Evolutionary conservation across 2,888 invertebrate species (phyloP).

Genomic region (Smittia sp.): DNA sequence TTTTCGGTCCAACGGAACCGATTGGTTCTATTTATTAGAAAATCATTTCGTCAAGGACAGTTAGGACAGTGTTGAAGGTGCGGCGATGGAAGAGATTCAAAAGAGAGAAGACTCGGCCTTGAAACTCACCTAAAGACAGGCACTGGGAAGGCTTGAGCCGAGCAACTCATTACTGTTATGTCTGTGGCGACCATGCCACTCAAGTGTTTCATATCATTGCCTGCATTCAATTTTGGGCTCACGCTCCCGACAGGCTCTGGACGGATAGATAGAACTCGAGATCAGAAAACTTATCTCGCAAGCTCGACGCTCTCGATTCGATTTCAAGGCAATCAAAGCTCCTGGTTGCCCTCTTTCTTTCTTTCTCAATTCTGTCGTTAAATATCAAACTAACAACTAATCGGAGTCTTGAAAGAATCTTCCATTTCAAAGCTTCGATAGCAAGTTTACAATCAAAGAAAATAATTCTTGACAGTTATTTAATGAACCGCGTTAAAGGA

Average conservation of each 20-base stretch:
- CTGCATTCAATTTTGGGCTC: slow-evolving; percentile 59
- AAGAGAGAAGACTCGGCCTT: background rate
- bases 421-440: background rate
- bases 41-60: slow-evolving; percentile 42
- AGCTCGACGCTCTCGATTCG: background rate
- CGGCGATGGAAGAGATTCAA: slow-evolving; percentile 15
- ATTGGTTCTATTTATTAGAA: slow-evolving; percentile 55
- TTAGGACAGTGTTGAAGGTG: slow-evolving; percentile 41
- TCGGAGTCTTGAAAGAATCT: background rate
- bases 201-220: slow-evolving; percentile 53
- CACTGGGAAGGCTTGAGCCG: slow-evolving; percentile 68
- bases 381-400: background rate
- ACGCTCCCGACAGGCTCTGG: slow-evolving; percentile 54
- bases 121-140: slow-evolving; percentile 58
- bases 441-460: background rate
- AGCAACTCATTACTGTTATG: slow-evolving; percentile 63
- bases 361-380: background rate
- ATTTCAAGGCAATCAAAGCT: background rate
- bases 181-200: slow-evolving; percentile 49
- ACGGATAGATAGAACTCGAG: too few species aligned
- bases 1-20: slow-evolving; percentile 65
- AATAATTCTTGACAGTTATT: slow-evolving; percentile 39
- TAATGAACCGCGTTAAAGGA: background rate
- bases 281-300: background rate
- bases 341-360: slow-evolving; percentile 4